Evolutionary conservation across 2,888 invertebrate genomes (phyloP).

Genomic region (Blera fallax): DNA sequence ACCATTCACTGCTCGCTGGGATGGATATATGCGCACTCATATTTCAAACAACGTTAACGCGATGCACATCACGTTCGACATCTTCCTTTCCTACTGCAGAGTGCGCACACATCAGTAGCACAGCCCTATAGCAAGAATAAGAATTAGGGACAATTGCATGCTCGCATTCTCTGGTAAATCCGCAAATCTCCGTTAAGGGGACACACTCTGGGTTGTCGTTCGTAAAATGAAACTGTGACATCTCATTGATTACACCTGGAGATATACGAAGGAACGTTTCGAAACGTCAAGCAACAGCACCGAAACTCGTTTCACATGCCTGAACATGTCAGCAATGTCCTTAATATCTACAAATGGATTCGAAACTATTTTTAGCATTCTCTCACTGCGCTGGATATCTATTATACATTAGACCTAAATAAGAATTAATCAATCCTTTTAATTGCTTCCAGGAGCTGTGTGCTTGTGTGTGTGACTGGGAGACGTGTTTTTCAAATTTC

Average conservation of each 20-base stretch:
- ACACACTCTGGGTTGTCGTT: conserved; percentile 46
- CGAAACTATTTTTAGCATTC: conserved; percentile 4
- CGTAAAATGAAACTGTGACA: conserved; percentile 66
- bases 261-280: not conserved
- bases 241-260: conserved; percentile 69
- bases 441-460: conserved; percentile 7
- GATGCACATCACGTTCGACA: conserved; percentile 43
- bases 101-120: conserved; percentile 32
- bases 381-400: not conserved
- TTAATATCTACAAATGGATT: conserved; percentile 45
- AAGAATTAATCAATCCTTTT: conserved; percentile 32
- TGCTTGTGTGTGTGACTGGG: not conserved
- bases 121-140: conserved; percentile 28
- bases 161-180: conserved; percentile 50
- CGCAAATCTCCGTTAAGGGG: conserved; percentile 58
- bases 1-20: too few relatives aligned
- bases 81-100: conserved; percentile 6
- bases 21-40: conserved; percentile 34
- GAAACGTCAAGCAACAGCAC: conserved; percentile 15
- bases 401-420: not conserved
- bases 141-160: conserved; percentile 61
- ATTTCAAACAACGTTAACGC: conserved; percentile 47
- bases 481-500: conserved; percentile 6
- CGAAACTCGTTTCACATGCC: conserved; percentile 19
- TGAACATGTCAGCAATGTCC: conserved; percentile 45